Evolutionary conservation across 2,888 invertebrate species (phyloP), one percentile per base, ranked within the genome.

Genomic region (Barypeithes pellucidus): DNA sequence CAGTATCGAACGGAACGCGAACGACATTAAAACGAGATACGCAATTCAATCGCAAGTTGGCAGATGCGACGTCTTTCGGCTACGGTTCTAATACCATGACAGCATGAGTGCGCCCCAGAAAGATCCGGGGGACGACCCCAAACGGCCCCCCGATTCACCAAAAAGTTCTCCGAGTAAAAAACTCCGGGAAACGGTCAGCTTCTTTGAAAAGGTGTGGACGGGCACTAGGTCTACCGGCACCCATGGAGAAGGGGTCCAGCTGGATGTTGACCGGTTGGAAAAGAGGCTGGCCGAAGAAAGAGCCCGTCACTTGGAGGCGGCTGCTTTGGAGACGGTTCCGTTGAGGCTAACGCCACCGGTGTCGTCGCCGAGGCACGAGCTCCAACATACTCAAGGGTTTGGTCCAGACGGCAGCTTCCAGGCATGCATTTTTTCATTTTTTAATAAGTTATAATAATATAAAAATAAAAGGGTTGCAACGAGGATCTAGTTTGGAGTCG

Each of bases 151-250:
- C 14, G 82, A 82, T 70, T 81, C 83, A 43, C 85, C 85, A 16
- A 77, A 82, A 60, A 85, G 83, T 76, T 84, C 87, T 79, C 83
- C 85, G 78, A 84, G 82, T 80, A 86, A 86, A 72, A 87, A 91
- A 79, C 89, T 94, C 75, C 89, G 90, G 76, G 92, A 94, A 82
- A 91, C 93, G 80, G 94, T 95, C 79, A 91, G 89, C 79, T 93
- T 94, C 84, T 95, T 93, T 86, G 95, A 95, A 85, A 92, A 92
- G 87, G 90, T 94, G 77, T 94, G 93, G 92, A 89, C 90, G 75
- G 90, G 91, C 83, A 60, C 75, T 65, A 47, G 59, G 69, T 39
- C 75, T 22, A 87, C 77, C 20, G 76, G 67, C 84, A 87, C 20
- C 69, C 75, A 73, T 68, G 72, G 81, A 78, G 77, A 80, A 39